These are phyloP conservation scores for Acridotheres tristis DNA, from an alignment of 2,797 vertebrate genomes.

Conservation along the genomic window DNA sequence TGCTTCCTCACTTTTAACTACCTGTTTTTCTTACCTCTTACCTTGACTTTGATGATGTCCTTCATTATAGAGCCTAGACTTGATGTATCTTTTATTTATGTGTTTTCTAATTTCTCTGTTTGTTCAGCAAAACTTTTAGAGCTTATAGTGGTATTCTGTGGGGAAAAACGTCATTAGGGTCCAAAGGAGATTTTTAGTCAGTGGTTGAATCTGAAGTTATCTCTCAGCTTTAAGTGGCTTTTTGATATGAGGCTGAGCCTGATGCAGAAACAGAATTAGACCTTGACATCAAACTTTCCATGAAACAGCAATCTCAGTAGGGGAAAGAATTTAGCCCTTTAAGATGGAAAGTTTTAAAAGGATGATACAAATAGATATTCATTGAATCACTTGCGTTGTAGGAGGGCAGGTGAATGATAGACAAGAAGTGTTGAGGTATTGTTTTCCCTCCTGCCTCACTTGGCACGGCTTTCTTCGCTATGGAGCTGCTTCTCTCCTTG, in stretches of 20 bases:
- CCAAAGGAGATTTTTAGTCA: neutral
- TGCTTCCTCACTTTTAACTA: neutral
- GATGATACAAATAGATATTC: neutral
- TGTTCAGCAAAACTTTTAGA: neutral
- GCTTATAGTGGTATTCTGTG: neutral
- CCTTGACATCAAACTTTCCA: neutral
- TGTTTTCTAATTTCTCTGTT: neutral
- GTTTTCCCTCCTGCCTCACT: slow-evolving; percentile 16
- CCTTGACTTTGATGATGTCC: neutral
- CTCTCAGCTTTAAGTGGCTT: neutral
- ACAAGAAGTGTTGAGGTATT: slow-evolving; percentile 20
- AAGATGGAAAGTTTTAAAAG: slow-evolving; percentile 7
- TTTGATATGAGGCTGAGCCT: neutral
- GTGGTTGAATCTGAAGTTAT: neutral
- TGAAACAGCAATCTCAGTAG: neutral
- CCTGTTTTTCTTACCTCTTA: neutral
- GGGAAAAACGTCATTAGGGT: neutral
- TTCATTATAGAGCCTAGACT: neutral
- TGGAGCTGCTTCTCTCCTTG: neutral
- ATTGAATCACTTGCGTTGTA: neutral
- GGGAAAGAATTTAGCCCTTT: neutral
- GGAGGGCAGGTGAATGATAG: slow-evolving; percentile 17
- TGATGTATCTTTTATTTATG: neutral
- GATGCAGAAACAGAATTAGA: neutral
- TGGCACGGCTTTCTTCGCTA: neutral